Evolutionary conservation across 2,797 vertebrate genomes (phyloP), one percentile per base, ranked within the genome.

Genomic region (Fistularia commersonii): DNA sequence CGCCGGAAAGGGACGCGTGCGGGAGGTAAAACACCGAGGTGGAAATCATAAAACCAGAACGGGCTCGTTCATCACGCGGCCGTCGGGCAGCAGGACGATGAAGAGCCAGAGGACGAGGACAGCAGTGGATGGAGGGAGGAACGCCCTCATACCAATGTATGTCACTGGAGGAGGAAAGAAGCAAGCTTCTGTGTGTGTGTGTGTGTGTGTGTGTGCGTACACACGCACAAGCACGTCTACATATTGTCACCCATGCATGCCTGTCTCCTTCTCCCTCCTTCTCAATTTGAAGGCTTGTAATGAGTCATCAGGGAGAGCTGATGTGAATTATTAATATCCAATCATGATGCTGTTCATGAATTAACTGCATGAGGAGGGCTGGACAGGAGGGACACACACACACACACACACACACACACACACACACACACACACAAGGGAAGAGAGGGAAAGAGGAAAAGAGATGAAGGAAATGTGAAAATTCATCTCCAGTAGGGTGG

Each of bases 271-370:
- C 57, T 72, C 33, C 23, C 57, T 50, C 60, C 72, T 55, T 69
- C 70, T 69, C 65, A 54, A 63, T 70, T 57, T 64, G 67, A 80
- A 75, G 70, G 72, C 61, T 80, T 77, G 80, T 90, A 90, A 90
- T 88, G 87, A 90, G 83, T 88, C 87, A 89, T 87, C 63, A 76
- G 86, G 88, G 88, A 86, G 83, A 83, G 83, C 78, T 86, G 82
- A 83, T 84, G 84, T 88, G 83, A 88, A 90, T 89, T 88, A 90
- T 88, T 88, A 89, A 90, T 83, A 84, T 84, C 87, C 83, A 88
- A 88, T 90, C 85, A 89, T 73, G 82, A 86, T 74, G 74, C 76
- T 79, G 72, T 77, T 82, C 80, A 83, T 81, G 77, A 84, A 89
- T 87, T 85, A 89, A 82, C 83, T 71, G 73, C 77, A 61, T 57